Conservation (phyloP, 2,113 vertebrate species). For the Vireo altiloquus region DNA sequence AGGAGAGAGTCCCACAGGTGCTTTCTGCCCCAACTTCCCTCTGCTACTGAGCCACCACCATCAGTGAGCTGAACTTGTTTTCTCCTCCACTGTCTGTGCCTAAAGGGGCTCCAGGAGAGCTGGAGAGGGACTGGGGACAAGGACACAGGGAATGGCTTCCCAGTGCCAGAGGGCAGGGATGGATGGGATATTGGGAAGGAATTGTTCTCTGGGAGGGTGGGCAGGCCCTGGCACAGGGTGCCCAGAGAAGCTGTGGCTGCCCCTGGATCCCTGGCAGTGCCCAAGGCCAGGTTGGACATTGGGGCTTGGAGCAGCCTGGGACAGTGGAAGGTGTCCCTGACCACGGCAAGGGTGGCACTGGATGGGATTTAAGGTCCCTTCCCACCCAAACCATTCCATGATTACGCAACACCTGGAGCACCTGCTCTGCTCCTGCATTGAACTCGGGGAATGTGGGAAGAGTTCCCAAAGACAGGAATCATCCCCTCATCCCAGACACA, state of each 20-base stretch:
- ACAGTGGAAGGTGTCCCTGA: background rate
- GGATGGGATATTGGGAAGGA: background rate
- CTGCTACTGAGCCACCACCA: background rate
- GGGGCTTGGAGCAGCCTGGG: background rate
- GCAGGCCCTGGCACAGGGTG: background rate
- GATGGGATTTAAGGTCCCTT: rapidly evolving
- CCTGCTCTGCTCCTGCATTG: rapidly evolving
- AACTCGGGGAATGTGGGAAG: rapidly evolving
- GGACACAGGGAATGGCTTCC: background rate
- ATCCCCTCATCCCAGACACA: background rate
- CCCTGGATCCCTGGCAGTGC: background rate
- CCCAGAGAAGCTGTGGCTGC: background rate
- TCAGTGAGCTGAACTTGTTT: background rate
- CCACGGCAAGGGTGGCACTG: background rate
- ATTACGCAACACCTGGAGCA: background rate
- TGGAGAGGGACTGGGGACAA: background rate
- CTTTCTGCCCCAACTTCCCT: background rate
- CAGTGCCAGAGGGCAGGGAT: rapidly evolving
- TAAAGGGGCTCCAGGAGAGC: background rate
- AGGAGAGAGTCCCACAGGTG: background rate
- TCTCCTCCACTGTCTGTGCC: background rate
- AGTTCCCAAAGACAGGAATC: background rate
- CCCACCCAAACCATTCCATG: background rate
- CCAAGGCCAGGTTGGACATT: background rate
- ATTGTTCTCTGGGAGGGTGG: background rate